A percentile compares a stretch with the other conserved stretches of the same genome.
phyloP scores from a whole-genome alignment of 2,797 vertebrate species.

The Diglossa cyanea region DNA sequence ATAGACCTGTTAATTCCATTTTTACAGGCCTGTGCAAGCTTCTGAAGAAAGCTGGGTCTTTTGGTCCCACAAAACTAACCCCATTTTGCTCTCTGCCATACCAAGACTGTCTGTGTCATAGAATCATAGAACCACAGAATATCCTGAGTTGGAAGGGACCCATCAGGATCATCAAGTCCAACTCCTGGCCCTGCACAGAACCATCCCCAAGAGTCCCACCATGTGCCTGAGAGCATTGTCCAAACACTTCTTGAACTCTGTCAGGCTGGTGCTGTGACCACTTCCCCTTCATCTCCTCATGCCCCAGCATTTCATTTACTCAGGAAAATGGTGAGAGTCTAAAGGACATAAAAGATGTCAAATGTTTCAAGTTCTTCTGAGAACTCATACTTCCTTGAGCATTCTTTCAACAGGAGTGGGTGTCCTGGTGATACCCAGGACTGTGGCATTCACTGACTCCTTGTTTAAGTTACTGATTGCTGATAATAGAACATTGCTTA shows the following conservation, averaged over 20 bases:
- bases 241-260: not conserved
- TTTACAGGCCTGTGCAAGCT: not conserved
- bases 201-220: not conserved
- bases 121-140: not conserved
- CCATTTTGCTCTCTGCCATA: not conserved
- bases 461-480: not conserved
- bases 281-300: not conserved
- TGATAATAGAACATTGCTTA: not conserved
- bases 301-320: not conserved
- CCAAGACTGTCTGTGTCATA: not conserved
- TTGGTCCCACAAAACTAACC: not conserved
- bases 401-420: not conserved
- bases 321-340: not conserved
- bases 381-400: not conserved
- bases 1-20: not conserved
- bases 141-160: not conserved
- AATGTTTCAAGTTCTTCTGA: not conserved
- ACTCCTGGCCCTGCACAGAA: not conserved
- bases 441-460: not conserved
- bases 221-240: not conserved
- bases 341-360: not conserved
- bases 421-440: not conserved
- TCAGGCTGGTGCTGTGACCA: not conserved
- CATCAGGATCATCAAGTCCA: not conserved
- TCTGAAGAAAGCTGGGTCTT: not conserved